Evolutionary conservation across 2,113 vertebrate species (phyloP).

Genomic region (Thomomys bottae): DNA sequence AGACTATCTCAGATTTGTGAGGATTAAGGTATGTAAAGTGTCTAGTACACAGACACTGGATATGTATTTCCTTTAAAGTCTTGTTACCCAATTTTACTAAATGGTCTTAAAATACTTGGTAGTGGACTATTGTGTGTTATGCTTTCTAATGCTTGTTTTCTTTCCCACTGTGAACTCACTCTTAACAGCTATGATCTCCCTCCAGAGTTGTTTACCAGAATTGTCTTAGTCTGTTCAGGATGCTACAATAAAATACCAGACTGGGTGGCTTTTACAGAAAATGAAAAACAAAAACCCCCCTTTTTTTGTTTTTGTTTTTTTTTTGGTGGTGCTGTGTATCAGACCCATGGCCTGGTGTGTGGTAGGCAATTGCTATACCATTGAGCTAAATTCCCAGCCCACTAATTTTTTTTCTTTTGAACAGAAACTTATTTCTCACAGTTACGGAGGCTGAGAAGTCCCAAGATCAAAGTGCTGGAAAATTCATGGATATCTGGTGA

Average conservation of each 20-base stretch:
- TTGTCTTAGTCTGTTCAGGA: neutral
- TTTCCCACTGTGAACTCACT: neutral
- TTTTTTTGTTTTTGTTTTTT: no score
- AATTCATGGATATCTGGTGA: neutral
- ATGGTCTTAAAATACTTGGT: neutral
- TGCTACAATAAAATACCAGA: neutral
- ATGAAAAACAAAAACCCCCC: neutral
- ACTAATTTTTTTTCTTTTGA: neutral
- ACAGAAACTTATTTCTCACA: neutral
- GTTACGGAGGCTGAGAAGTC: neutral
- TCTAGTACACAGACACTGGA: neutral
- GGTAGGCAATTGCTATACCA: no score
- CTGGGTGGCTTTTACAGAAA: neutral
- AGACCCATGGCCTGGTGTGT: no score
- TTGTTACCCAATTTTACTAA: neutral
- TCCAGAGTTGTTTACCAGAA: conserved; percentile 1
- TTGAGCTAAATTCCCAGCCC: no score
- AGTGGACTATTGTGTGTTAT: neutral
- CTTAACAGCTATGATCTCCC: neutral
- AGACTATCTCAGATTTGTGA: neutral
- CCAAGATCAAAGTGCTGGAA: neutral
- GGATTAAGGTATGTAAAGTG: neutral
- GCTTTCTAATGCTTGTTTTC: neutral
- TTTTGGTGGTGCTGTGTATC: no score
- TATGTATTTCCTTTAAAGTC: neutral